Percentiles rank a stretch among this genome's conserved stretches.
phyloP scores from a whole-genome alignment of 2,797 vertebrate genomes.

The Dromococcyx pavoninus region DNA sequence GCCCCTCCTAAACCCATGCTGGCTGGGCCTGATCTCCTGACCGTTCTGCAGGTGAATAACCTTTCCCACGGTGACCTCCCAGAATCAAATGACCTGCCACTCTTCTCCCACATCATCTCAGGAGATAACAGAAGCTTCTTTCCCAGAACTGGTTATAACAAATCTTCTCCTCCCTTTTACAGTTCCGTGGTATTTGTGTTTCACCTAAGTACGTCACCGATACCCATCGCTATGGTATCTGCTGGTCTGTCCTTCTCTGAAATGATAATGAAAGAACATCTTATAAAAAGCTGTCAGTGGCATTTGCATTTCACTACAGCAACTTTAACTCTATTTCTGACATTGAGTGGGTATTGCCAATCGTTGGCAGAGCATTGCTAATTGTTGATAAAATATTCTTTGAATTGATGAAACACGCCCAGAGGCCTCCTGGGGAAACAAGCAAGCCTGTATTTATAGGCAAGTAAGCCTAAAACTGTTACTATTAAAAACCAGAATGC shows the following conservation, averaged over 20 bases:
- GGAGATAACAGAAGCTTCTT: background rate
- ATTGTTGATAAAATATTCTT: conserved; percentile 42
- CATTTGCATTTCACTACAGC: background rate
- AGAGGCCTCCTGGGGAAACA: conserved; percentile 16
- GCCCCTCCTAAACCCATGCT: no score
- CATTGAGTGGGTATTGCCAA: background rate
- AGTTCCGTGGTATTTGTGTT: background rate
- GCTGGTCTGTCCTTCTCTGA: background rate
- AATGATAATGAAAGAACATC: background rate
- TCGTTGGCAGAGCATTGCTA: background rate
- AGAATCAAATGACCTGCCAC: background rate
- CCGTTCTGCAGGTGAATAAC: no score
- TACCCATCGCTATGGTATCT: background rate
- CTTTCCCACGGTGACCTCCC: background rate
- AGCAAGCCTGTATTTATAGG: conserved; percentile 4
- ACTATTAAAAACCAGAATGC: background rate
- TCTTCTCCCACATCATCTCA: background rate
- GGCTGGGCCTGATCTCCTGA: no score
- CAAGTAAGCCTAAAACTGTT: conserved; percentile 15
- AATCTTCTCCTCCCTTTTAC: background rate
- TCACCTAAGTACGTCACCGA: background rate
- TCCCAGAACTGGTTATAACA: background rate
- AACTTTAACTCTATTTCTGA: background rate
- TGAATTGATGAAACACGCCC: conserved; percentile 37
- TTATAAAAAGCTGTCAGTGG: background rate